These are phyloP conservation scores for Synodontis membranacea DNA, from an alignment of 2,113 vertebrate genomes.

Conservation along the genomic window DNA sequence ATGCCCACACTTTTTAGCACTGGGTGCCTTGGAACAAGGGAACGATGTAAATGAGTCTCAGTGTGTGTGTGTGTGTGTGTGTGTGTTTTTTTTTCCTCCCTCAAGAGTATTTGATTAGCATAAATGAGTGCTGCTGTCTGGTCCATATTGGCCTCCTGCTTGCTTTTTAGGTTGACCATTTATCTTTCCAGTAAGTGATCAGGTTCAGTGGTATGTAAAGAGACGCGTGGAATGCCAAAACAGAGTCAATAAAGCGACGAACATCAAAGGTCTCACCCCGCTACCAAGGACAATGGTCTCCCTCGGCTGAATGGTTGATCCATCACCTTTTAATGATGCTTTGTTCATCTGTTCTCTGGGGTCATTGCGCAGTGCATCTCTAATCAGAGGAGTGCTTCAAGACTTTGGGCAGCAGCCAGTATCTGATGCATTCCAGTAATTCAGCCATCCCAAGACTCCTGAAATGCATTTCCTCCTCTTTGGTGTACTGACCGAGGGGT, in stretches of 20 bases:
- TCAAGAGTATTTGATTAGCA: constrained; percentile 37
- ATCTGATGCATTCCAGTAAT: constrained; percentile 56
- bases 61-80: neutral
- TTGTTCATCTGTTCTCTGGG: constrained; percentile 51
- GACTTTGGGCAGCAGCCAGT: constrained; percentile 53
- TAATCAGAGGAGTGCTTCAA: constrained; percentile 40
- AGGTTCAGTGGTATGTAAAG: constrained; percentile 52
- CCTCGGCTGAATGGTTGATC: constrained; percentile 58
- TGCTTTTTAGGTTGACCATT: constrained; percentile 57
- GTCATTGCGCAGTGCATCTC: constrained; percentile 55
- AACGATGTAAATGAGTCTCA: neutral
- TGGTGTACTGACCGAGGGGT: constrained; percentile 40
- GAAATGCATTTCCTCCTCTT: constrained; percentile 49
- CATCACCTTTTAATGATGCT: constrained; percentile 54
- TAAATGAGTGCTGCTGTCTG: constrained; percentile 39
- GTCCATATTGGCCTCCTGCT: constrained; percentile 41
- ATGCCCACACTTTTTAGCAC: constrained; percentile 47
- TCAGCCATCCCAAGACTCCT: constrained; percentile 36
- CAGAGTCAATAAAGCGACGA: constrained; percentile 54
- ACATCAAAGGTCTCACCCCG: constrained; percentile 53
- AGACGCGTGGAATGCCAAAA: constrained; percentile 41
- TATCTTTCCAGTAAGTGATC: constrained; percentile 49
- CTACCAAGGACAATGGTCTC: constrained; percentile 51
- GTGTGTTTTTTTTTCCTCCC: neutral
- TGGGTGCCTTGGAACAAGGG: neutral